phyloP scores from a whole-genome alignment of 2,888 invertebrate genomes.

The Copidosoma aretas region DNA sequence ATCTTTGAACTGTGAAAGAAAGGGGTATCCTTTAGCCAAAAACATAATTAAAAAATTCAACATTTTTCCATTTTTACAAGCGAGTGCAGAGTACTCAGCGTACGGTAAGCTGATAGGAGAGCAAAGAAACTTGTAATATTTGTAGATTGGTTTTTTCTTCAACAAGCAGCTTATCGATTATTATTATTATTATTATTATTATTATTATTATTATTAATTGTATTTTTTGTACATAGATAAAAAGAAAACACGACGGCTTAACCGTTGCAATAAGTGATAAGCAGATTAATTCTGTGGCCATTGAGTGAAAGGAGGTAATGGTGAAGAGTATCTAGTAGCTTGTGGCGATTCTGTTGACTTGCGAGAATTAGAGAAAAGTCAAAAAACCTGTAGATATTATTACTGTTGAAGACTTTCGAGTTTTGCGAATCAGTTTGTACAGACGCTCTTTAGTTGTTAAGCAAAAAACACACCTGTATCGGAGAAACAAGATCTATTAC shows the following conservation, averaged over 20 bases:
- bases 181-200: conserved; percentile 7
- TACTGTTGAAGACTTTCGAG: conserved; percentile 27
- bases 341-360: conserved; percentile 30
- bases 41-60: conserved; percentile 1
- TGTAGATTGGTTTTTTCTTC: conserved; percentile 37
- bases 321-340: conserved; percentile 10
- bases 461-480: conserved; percentile 22
- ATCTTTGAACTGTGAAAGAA: neutral
- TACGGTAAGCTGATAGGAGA: neutral
- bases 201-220: conserved; percentile 21
- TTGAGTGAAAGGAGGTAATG: conserved; percentile 18
- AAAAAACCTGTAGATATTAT: conserved; percentile 34
- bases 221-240: conserved; percentile 40
- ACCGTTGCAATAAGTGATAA: conserved; percentile 36
- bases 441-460: conserved; percentile 30
- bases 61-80: conserved; percentile 19
- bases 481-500: conserved; percentile 2
- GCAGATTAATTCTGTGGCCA: conserved; percentile 37
- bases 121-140: conserved; percentile 23
- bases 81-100: neutral
- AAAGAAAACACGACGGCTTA: conserved; percentile 26
- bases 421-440: conserved; percentile 34
- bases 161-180: conserved; percentile 31
- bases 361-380: conserved; percentile 23
- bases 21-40: conserved; percentile 19